Percentiles rank a stretch among this genome's conserved stretches.
Conservation (phyloP, 2,888 invertebrate genomes). For the Nemotelus nigrinus region DNA sequence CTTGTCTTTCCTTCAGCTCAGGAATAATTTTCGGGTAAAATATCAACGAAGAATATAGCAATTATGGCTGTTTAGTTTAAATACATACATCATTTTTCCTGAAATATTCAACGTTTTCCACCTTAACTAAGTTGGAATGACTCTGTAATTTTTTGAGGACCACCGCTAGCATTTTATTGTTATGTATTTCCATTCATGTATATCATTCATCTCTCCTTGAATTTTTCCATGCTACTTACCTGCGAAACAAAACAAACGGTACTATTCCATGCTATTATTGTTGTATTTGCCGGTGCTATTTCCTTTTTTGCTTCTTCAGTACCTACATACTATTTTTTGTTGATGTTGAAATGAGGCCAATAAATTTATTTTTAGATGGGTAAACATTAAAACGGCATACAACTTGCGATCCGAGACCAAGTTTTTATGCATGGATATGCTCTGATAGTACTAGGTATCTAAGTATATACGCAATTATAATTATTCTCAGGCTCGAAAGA, state of each 20-base stretch:
- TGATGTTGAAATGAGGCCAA: constrained; percentile 41
- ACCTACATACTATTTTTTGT: not conserved
- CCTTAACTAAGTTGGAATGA: too few relatives aligned
- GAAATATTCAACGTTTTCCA: too few relatives aligned
- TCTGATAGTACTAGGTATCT: too few relatives aligned
- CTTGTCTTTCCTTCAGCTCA: too few relatives aligned
- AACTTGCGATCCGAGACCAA: too few relatives aligned
- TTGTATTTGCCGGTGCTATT: not conserved
- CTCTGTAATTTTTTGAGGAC: too few relatives aligned
- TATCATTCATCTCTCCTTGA: not conserved
- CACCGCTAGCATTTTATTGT: not conserved
- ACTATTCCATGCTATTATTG: not conserved
- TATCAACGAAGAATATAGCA: too few relatives aligned
- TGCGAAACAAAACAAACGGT: not conserved
- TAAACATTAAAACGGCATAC: constrained; percentile 29
- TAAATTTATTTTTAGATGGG: constrained; percentile 42
- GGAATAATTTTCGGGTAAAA: too few relatives aligned
- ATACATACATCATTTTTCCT: too few relatives aligned
- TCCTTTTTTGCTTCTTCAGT: not conserved
- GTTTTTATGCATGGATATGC: too few relatives aligned
- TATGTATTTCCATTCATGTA: not conserved
- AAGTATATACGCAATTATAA: too few relatives aligned
- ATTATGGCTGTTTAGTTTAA: too few relatives aligned
- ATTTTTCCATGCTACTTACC: not conserved
- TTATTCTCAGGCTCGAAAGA: not conserved